These are phyloP conservation scores for Drosophila mercatorum DNA, from an alignment of 2,888 invertebrate species.

Conservation along the genomic window DNA sequence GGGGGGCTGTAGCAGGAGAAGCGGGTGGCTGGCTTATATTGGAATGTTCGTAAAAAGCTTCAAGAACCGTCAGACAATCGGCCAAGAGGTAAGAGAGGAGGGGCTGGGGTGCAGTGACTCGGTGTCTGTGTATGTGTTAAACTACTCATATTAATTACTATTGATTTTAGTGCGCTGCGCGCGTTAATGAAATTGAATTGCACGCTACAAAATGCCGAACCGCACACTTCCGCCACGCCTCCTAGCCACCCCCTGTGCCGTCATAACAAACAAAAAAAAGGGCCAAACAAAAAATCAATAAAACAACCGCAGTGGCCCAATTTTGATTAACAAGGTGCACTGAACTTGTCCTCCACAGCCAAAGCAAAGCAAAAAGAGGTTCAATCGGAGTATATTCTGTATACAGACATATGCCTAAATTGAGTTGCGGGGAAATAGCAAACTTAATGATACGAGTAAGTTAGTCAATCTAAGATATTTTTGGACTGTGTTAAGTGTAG, in stretches of 20 bases:
- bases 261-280: constrained; percentile 9
- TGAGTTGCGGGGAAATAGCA: not conserved
- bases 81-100: not conserved
- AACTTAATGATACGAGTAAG: not conserved
- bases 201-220: constrained; percentile 57
- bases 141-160: constrained; percentile 80
- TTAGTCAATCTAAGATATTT: not conserved
- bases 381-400: not conserved
- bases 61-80: not conserved
- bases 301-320: constrained; percentile 66
- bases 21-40: constrained; percentile 24
- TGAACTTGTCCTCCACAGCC: constrained; percentile 38
- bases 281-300: constrained; percentile 63
- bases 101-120: not conserved
- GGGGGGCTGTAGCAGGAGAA: not conserved
- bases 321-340: constrained; percentile 55
- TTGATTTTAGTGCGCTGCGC: constrained; percentile 72
- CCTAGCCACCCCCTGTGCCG: not conserved
- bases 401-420: not conserved
- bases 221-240: not conserved
- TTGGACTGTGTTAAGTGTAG: not conserved
- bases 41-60: constrained; percentile 50
- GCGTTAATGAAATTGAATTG: constrained; percentile 80
- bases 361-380: not conserved
- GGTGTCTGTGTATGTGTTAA: constrained; percentile 34